These are phyloP conservation scores for Cherax quadricarinatus DNA, from an alignment of 1,140 invertebrate species.

Conservation along the genomic window DNA sequence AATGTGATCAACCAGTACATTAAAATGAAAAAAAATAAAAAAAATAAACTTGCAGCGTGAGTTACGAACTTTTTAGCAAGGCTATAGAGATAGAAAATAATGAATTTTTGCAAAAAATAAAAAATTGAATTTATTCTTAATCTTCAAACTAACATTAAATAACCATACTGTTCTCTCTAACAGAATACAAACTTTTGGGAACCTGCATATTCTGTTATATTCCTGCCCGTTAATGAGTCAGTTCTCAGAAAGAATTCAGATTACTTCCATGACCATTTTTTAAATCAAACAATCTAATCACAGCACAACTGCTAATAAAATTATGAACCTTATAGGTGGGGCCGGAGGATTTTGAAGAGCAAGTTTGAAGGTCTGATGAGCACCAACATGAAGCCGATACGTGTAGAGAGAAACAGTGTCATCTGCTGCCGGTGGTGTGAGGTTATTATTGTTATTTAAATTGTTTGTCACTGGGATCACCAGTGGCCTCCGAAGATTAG, in stretches of 20 bases:
- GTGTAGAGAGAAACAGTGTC: conserved; percentile 64
- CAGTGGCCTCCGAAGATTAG: conserved; percentile 39
- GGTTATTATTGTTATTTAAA: conserved; percentile 39
- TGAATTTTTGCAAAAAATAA: no score
- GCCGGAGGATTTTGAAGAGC: conserved; percentile 53
- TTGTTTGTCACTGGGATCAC: conserved; percentile 23
- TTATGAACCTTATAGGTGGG: conserved; percentile 9
- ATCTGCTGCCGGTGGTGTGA: conserved; percentile 27
- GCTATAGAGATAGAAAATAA: no score
- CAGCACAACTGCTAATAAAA: background rate
- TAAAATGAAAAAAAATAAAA: no score
- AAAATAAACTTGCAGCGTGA: no score
- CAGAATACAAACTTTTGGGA: background rate
- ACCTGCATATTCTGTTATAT: background rate
- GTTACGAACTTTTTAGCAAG: no score
- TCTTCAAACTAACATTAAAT: no score
- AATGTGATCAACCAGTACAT: no score
- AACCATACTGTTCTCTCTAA: background rate
- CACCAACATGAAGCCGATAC: conserved; percentile 59
- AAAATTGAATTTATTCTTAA: no score
- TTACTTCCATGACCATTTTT: background rate
- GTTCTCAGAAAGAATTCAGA: no score
- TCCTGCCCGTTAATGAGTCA: background rate
- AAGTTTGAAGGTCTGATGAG: conserved; percentile 55
- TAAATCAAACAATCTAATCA: no score